Conservation (phyloP, 2,888 invertebrate species). For the Leucophenga maculata region DNA sequence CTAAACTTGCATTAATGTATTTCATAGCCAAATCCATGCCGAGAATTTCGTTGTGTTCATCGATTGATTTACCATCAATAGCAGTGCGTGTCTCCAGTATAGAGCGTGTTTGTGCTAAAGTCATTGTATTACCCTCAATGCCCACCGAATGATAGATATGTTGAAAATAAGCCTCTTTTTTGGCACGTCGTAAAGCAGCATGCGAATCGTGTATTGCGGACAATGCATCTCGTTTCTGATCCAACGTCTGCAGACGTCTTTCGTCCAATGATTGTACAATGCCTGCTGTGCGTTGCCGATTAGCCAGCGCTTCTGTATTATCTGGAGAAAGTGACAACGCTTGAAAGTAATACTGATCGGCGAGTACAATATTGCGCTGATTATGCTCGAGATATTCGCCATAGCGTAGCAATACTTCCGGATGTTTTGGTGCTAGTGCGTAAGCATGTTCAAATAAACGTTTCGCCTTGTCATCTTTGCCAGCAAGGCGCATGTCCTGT, state of each 20-base stretch:
- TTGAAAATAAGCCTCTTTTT: constrained; percentile 95
- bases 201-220: constrained; percentile 86
- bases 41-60: constrained; percentile 97
- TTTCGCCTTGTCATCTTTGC: constrained; percentile 88
- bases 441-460: constrained; percentile 92
- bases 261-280: constrained; percentile 93
- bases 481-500: constrained; percentile 85
- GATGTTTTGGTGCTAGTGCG: constrained; percentile 91
- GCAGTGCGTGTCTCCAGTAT: constrained; percentile 92
- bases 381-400: constrained; percentile 93
- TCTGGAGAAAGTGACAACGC: constrained; percentile 88
- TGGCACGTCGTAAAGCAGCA: constrained; percentile 86
- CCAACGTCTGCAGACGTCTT: constrained; percentile 75
- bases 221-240: constrained; percentile 86
- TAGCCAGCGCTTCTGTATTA: constrained; percentile 84
- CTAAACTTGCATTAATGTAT: constrained; percentile 87
- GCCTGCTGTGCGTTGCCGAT: constrained; percentile 87
- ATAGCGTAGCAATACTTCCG: constrained; percentile 92
- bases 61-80: constrained; percentile 91
- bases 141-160: constrained; percentile 98
- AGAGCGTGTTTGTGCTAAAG: constrained; percentile 90
- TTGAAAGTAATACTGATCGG: constrained; percentile 91
- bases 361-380: constrained; percentile 87
- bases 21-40: constrained; percentile 96
- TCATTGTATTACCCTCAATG: constrained; percentile 98